Evolutionary conservation across 2,888 invertebrate species (phyloP).

Genomic region (Sarcophaga rosellei): DNA sequence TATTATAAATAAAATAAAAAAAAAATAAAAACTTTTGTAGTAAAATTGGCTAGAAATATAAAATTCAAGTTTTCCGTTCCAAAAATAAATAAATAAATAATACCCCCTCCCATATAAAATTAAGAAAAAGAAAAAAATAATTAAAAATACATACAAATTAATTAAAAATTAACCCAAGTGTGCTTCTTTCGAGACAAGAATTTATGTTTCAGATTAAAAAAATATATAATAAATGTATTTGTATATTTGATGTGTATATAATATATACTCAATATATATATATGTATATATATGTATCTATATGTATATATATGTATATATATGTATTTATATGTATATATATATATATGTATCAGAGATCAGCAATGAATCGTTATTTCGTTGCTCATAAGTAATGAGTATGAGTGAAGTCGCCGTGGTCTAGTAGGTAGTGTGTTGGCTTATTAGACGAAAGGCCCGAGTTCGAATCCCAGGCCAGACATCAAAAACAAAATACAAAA

Average conservation of each 20-base stretch:
- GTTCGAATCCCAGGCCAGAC: too few relatives aligned
- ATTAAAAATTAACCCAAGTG: conserved; percentile 75
- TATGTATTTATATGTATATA: not conserved
- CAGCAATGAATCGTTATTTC: too few relatives aligned
- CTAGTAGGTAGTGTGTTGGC: too few relatives aligned
- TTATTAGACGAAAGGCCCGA: too few relatives aligned
- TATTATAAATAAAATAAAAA: not conserved
- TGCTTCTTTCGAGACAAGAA: conserved; percentile 74
- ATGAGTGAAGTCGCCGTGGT: too few relatives aligned
- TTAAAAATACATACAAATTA: conserved; percentile 32
- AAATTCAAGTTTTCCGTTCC: conserved; percentile 32
- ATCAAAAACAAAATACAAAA: too few relatives aligned
- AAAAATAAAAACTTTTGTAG: conserved; percentile 47
- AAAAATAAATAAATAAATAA: not conserved
- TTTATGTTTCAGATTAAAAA: conserved; percentile 48
- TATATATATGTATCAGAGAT: not conserved
- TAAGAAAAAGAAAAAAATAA: conserved; percentile 60
- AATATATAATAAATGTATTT: conserved; percentile 30
- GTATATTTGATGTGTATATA: conserved; percentile 28
- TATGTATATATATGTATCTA: not conserved
- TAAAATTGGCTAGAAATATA: conserved; percentile 36
- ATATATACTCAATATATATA: not conserved
- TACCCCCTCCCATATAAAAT: conserved; percentile 36
- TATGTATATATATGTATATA: too few relatives aligned
- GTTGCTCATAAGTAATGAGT: too few relatives aligned